Conservation (phyloP, 2,113 vertebrate genomes). For the Illadopsis cleaveri region DNA sequence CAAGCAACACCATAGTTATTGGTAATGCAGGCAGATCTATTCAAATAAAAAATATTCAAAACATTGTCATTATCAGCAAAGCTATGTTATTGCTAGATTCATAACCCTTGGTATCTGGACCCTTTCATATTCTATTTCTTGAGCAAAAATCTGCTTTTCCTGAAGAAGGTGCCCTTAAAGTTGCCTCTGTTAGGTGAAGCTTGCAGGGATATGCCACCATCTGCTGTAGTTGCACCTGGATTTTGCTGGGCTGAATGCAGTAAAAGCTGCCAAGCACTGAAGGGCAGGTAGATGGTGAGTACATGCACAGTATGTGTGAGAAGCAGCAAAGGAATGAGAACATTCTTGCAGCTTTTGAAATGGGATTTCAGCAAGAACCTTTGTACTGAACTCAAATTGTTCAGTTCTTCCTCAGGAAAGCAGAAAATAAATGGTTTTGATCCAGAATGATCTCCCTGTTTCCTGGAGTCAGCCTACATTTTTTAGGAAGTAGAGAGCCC, state of each 20-base stretch:
- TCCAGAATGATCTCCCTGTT: not conserved
- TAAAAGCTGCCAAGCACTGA: not conserved
- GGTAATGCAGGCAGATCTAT: not conserved
- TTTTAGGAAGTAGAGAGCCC: not conserved
- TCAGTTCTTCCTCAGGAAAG: not conserved
- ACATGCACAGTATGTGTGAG: not conserved
- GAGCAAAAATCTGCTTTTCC: not conserved
- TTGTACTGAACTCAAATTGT: not conserved
- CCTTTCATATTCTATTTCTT: not conserved
- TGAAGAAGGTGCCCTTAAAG: not conserved
- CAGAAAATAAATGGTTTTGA: not conserved
- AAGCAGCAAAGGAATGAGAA: not conserved
- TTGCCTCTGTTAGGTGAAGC: not conserved
- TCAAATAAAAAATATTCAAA: constrained; percentile 14
- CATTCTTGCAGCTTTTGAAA: not conserved
- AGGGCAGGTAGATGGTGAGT: not conserved
- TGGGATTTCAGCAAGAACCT: not conserved
- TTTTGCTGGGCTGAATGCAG: not conserved
- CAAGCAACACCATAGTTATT: constrained; percentile 38
- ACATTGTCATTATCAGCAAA: not conserved
- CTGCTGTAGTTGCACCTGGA: not conserved
- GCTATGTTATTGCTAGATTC: not conserved
- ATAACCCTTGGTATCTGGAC: not conserved
- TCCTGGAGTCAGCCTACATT: not conserved
- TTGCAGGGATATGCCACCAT: not conserved